Percentiles rank a stretch among this genome's conserved stretches.
phyloP scores from a whole-genome alignment of 2,888 invertebrate genomes.

The Autographa pulchrina region DNA sequence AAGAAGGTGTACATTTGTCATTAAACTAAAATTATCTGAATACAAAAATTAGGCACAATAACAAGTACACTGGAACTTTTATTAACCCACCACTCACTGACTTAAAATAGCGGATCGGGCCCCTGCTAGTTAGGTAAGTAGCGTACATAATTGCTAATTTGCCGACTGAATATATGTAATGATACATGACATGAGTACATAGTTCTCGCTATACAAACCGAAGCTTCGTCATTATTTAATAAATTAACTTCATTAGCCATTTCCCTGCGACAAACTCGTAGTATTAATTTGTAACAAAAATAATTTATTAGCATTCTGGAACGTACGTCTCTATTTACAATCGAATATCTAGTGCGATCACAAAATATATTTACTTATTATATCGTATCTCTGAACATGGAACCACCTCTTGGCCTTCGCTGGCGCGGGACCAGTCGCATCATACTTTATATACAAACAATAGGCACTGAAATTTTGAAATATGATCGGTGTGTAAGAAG shows the following conservation, averaged over 20 bases:
- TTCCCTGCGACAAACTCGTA: conserved; percentile 46
- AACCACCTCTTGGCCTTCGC: conserved; percentile 64
- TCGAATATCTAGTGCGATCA: conserved; percentile 78
- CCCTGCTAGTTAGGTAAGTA: too few relatives aligned
- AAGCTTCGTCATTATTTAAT: neutral
- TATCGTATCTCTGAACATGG: conserved; percentile 85
- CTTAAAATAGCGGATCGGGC: too few relatives aligned
- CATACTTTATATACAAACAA: conserved; percentile 79
- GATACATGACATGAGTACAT: conserved; percentile 27
- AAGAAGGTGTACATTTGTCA: too few relatives aligned
- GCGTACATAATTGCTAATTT: too few relatives aligned
- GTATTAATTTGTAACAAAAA: conserved; percentile 77
- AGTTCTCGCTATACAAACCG: neutral
- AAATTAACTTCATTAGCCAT: conserved; percentile 17
- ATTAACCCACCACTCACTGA: too few relatives aligned
- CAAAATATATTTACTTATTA: conserved; percentile 80
- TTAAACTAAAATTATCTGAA: too few relatives aligned
- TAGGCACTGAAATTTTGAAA: conserved; percentile 82
- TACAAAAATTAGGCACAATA: too few relatives aligned
- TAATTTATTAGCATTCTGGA: conserved; percentile 76
- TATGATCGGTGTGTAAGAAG: conserved; percentile 68
- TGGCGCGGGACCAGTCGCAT: conserved; percentile 62
- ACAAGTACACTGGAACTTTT: too few relatives aligned
- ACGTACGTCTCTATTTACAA: conserved; percentile 70
- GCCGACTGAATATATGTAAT: conserved; percentile 3